These are phyloP conservation scores for Bombus vancouverensis DNA, from an alignment of 1,140 invertebrate genomes.

Conservation along the genomic window DNA sequence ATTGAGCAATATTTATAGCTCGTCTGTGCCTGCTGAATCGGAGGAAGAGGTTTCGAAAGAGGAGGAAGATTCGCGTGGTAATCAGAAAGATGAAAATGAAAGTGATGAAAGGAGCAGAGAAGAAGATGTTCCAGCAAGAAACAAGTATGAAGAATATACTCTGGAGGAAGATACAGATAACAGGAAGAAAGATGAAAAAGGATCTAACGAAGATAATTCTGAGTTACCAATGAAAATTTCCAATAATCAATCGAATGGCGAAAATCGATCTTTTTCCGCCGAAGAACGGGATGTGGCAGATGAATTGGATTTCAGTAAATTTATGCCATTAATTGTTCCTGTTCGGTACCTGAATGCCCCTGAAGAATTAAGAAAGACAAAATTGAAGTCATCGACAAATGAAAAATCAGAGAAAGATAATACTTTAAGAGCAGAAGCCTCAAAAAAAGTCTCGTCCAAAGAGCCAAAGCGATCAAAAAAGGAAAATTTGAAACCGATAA, in stretches of 20 bases:
- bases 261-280: not conserved
- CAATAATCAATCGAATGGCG: not conserved
- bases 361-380: constrained; percentile 44
- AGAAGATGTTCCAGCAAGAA: constrained; percentile 44
- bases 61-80: not conserved
- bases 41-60: constrained; percentile 2
- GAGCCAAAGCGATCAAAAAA: constrained; percentile 10
- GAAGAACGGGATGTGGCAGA: constrained; percentile 29
- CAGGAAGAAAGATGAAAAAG: not conserved
- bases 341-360: constrained; percentile 68
- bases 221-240: not conserved
- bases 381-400: not conserved
- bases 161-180: constrained; percentile 33
- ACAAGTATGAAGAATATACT: constrained; percentile 72
- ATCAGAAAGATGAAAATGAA: not conserved
- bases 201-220: not conserved
- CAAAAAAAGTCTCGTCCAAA: not conserved
- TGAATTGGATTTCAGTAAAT: constrained; percentile 67
- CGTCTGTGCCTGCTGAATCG: not conserved
- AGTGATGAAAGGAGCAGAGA: constrained; percentile 20
- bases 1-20: not conserved
- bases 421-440: not conserved
- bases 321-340: constrained; percentile 68
- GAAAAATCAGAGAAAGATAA: constrained; percentile 5
- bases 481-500: constrained; percentile 45